phyloP scores from a whole-genome alignment of 2,797 vertebrate species.

The Sorex maritimensis region DNA sequence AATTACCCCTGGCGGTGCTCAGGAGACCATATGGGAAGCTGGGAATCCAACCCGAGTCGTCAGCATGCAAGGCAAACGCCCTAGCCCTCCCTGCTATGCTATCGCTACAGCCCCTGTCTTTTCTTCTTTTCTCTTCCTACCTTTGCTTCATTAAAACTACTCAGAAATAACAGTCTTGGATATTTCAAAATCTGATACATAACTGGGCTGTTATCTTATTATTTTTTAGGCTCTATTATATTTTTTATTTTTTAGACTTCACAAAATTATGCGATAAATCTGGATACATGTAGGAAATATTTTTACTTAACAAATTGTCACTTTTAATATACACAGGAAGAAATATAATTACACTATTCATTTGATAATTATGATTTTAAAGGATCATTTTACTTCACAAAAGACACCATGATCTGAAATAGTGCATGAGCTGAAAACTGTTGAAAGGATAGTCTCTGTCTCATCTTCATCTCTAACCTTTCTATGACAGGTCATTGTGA shows the following conservation, averaged over 20 bases:
- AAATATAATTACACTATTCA: slow-evolving; percentile 65
- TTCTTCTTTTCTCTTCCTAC: background rate
- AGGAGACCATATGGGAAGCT: no score
- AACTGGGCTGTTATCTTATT: background rate
- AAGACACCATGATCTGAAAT: slow-evolving; percentile 52
- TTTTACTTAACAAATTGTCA: slow-evolving; percentile 59
- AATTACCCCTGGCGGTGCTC: no score
- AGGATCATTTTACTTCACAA: slow-evolving; percentile 59
- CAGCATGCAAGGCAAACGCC: no score
- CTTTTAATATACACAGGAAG: slow-evolving; percentile 43
- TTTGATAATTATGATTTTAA: slow-evolving; percentile 65
- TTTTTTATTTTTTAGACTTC: background rate
- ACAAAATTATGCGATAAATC: slow-evolving; percentile 55
- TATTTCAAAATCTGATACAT: background rate
- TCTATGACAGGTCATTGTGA: background rate
- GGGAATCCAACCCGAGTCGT: no score
- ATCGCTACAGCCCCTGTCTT: background rate
- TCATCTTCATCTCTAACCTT: background rate
- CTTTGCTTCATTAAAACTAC: background rate
- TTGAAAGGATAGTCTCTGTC: background rate
- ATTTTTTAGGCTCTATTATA: background rate
- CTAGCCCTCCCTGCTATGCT: no score
- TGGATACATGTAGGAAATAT: slow-evolving; percentile 51
- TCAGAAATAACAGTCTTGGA: slow-evolving; percentile 30
- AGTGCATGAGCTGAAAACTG: background rate